These are phyloP conservation scores for Stenoptilia bipunctidactyla DNA, from an alignment of 2,888 invertebrate genomes.

Conservation along the genomic window DNA sequence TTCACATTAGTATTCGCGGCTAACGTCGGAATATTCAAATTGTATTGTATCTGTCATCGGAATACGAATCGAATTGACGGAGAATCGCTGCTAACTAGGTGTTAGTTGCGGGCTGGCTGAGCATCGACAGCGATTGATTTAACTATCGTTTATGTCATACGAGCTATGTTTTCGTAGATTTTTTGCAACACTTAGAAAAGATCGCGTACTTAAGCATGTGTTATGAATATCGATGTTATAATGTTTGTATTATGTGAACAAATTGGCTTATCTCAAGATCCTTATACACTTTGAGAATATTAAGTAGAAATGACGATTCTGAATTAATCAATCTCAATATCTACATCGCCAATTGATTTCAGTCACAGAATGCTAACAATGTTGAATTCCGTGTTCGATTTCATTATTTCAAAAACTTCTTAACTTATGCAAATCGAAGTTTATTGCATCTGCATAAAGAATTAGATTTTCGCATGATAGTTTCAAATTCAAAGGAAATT, in stretches of 20 bases:
- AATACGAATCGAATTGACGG: constrained; percentile 40
- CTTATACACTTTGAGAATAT: no score
- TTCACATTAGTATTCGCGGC: constrained; percentile 45
- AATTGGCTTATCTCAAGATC: not conserved
- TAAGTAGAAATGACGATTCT: no score
- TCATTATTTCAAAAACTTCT: no score
- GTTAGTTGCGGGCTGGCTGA: constrained; percentile 25
- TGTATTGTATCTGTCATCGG: constrained; percentile 45
- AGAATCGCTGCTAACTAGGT: constrained; percentile 29
- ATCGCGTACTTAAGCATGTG: no score
- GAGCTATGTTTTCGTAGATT: not conserved
- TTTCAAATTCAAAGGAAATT: not conserved
- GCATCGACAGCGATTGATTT: constrained; percentile 37
- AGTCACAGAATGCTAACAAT: not conserved
- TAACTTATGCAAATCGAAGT: no score
- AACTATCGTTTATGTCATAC: constrained; percentile 28
- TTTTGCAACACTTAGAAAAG: no score
- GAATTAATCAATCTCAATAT: no score
- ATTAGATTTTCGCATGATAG: no score
- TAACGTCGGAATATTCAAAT: constrained; percentile 61
- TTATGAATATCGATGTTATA: no score
- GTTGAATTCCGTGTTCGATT: not conserved
- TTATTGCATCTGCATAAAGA: no score
- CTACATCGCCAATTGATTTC: no score
- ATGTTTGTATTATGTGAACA: not conserved